phyloP scores from a whole-genome alignment of 1,140 invertebrate genomes.

The Oedothorax gibbosus region DNA sequence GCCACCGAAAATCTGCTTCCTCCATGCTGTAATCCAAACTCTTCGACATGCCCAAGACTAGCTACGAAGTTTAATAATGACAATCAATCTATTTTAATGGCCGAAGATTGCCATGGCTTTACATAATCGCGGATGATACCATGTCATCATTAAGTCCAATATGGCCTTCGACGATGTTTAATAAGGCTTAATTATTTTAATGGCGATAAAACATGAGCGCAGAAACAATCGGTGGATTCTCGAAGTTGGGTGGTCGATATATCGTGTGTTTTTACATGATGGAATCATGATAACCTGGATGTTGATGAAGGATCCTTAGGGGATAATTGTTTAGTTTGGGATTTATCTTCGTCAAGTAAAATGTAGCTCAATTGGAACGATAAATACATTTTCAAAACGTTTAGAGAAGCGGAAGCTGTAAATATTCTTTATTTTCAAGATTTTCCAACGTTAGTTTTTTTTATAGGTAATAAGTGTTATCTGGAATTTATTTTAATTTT shows the following conservation, averaged over 20 bases:
- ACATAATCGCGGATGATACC: slow-evolving; percentile 53
- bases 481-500: too few species aligned
- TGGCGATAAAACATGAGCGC: slow-evolving; percentile 28
- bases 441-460: too few species aligned
- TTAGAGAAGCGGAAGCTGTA: too few species aligned
- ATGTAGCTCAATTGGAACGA: too few species aligned
- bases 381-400: too few species aligned
- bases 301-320: too few species aligned
- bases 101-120: slow-evolving; percentile 51
- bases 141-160: slow-evolving; percentile 56
- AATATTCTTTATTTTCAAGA: too few species aligned
- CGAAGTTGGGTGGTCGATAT: not conserved
- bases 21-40: not conserved
- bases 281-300: too few species aligned
- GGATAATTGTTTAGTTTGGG: too few species aligned
- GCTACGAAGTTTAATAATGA: slow-evolving; percentile 45
- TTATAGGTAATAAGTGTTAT: too few species aligned
- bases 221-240: not conserved
- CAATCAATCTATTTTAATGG: slow-evolving; percentile 55
- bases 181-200: slow-evolving; percentile 60
- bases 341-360: too few species aligned
- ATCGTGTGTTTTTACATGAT: too few species aligned
- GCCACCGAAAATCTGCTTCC: not conserved
- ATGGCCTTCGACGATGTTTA: slow-evolving; percentile 47
- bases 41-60: slow-evolving; percentile 18